A percentile compares a stretch with the other conserved stretches of the same genome.
phyloP scores from a whole-genome alignment of 2,797 vertebrate genomes.

The Phyllotis vaccarum region DNA sequence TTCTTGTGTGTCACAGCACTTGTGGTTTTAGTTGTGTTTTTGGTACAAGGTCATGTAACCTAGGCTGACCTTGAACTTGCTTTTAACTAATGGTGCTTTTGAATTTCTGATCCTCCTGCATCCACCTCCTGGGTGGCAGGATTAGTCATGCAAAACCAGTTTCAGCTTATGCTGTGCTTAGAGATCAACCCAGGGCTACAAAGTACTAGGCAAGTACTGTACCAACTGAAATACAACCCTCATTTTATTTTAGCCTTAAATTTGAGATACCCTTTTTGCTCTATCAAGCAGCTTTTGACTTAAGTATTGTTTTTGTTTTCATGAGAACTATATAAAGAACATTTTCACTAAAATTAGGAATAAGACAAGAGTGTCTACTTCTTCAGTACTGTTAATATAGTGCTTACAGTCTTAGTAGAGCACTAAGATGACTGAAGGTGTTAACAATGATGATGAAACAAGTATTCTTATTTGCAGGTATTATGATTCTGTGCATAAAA shows the following conservation, averaged over 20 bases:
- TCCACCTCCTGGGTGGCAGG: neutral
- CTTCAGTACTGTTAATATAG: neutral
- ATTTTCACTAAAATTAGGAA: neutral
- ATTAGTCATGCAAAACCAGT: neutral
- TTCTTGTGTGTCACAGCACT: neutral
- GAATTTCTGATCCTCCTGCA: neutral
- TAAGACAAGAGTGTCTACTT: neutral
- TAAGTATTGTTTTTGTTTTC: slow-evolving; percentile 55
- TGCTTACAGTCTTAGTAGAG: neutral
- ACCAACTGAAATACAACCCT: neutral
- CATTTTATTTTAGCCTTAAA: neutral
- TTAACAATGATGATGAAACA: neutral
- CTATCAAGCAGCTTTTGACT: slow-evolving; percentile 47
- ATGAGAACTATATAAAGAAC: slow-evolving; percentile 30
- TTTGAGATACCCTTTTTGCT: slow-evolving; percentile 21
- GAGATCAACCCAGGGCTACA: neutral
- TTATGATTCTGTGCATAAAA: neutral
- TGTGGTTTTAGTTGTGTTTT: neutral
- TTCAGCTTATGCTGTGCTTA: neutral
- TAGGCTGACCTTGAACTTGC: neutral
- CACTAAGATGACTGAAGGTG: neutral
- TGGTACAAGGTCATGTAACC: neutral
- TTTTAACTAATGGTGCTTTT: neutral
- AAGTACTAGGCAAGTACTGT: neutral
- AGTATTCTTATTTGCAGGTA: neutral